These are phyloP conservation scores for Cyphomyrus discorhynchus DNA, from an alignment of 2,113 vertebrate species.

Conservation along the genomic window DNA sequence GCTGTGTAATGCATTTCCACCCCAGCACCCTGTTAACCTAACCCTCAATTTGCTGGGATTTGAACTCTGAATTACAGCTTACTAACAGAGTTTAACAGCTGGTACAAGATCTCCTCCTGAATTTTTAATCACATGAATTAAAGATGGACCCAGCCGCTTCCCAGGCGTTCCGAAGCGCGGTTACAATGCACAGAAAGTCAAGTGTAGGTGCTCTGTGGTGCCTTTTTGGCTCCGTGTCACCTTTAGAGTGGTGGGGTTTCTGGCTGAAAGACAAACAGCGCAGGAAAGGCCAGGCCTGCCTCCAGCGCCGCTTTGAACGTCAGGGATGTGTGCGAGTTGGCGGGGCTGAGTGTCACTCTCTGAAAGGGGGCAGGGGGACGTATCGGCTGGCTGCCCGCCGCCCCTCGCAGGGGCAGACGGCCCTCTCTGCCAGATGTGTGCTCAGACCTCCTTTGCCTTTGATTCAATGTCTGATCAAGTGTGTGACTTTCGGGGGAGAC, in stretches of 20 bases:
- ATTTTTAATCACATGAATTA: conserved; percentile 78
- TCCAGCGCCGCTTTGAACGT: neutral
- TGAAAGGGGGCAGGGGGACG: neutral
- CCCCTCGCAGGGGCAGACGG: neutral
- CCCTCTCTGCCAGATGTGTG: neutral
- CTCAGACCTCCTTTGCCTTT: neutral
- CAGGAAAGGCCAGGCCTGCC: neutral
- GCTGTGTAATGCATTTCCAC: conserved; percentile 61
- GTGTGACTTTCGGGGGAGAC: neutral
- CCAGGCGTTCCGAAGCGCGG: conserved; percentile 51
- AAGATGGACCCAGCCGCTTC: conserved; percentile 65
- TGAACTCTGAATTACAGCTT: conserved; percentile 73
- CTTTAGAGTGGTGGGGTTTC: neutral
- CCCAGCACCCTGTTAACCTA: conserved; percentile 67
- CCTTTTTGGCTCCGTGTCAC: neutral
- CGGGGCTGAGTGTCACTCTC: neutral
- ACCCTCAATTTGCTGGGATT: conserved; percentile 74
- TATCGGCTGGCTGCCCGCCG: neutral
- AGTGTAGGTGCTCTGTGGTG: conserved; percentile 49
- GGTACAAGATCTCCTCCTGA: conserved; percentile 69
- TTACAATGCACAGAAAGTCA: conserved; percentile 60
- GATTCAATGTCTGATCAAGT: neutral
- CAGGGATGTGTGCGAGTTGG: neutral
- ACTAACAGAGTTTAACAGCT: conserved; percentile 70
- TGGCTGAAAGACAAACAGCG: neutral